Evolutionary conservation across 2,113 vertebrate species (phyloP).

Genomic region (Dicaeum eximium): DNA sequence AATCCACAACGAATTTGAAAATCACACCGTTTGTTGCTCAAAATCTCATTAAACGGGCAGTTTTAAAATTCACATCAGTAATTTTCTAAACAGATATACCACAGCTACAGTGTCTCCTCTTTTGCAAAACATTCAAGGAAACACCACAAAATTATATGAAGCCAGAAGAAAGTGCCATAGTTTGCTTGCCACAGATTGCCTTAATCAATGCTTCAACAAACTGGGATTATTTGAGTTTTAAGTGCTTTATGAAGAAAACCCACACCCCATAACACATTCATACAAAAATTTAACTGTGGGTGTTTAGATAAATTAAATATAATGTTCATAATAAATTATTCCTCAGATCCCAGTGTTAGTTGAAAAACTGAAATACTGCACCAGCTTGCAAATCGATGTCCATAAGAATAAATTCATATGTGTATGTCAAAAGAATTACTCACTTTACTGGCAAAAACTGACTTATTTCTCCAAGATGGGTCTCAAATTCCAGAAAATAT

Average conservation of each 20-base stretch:
- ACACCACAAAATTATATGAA: background rate
- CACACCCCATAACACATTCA: background rate
- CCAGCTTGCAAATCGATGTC: accelerated
- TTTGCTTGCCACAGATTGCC: background rate
- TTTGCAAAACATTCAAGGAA: background rate
- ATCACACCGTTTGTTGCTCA: background rate
- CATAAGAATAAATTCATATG: background rate
- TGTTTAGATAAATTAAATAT: background rate
- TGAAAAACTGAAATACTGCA: background rate
- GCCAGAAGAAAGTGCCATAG: background rate
- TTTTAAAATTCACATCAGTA: background rate
- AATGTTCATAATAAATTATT: background rate
- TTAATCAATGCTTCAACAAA: background rate
- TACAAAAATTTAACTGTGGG: background rate
- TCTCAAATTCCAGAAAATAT: background rate
- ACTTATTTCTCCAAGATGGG: background rate
- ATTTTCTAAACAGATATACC: background rate
- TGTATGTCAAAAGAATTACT: background rate
- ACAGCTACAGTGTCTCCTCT: background rate
- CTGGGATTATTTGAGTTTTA: background rate
- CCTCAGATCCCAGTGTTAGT: background rate
- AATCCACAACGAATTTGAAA: background rate
- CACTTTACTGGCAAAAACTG: background rate
- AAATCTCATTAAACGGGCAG: background rate
- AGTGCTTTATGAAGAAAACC: accelerated